These are phyloP conservation scores for Salvelinus sp. DNA, from an alignment of 2,113 vertebrate species.

Conservation along the genomic window DNA sequence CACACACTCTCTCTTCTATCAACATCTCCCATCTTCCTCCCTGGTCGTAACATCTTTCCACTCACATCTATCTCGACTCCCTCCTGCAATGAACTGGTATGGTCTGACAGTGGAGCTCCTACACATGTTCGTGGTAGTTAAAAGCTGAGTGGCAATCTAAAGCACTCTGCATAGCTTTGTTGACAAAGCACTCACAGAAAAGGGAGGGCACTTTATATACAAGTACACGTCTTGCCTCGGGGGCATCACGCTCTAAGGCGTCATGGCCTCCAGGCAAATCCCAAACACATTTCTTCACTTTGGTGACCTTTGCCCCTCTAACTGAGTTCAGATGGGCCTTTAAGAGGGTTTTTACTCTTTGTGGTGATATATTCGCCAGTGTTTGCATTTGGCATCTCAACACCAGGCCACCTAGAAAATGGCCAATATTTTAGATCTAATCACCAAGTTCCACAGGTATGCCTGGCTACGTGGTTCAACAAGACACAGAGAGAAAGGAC, in stretches of 20 bases:
- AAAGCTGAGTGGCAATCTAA: neutral
- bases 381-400: neutral
- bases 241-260: neutral
- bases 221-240: neutral
- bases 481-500: too few species aligned
- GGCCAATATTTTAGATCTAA: neutral
- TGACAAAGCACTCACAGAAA: neutral
- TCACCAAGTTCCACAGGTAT: neutral
- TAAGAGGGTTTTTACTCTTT: neutral
- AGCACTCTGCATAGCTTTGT: neutral
- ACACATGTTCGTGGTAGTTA: neutral
- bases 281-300: neutral
- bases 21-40: neutral
- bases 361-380: neutral
- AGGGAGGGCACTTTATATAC: neutral
- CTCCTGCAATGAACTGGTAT: neutral
- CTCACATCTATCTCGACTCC: neutral
- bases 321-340: slow-evolving; percentile 4
- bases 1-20: neutral
- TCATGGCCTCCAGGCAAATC: neutral
- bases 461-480: too few species aligned
- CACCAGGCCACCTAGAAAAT: neutral
- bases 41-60: neutral
- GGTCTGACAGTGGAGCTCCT: neutral
- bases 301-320: neutral